phyloP scores from a whole-genome alignment of 64 coral and sea anemone species.

The Catalaphyllia jardinei region DNA sequence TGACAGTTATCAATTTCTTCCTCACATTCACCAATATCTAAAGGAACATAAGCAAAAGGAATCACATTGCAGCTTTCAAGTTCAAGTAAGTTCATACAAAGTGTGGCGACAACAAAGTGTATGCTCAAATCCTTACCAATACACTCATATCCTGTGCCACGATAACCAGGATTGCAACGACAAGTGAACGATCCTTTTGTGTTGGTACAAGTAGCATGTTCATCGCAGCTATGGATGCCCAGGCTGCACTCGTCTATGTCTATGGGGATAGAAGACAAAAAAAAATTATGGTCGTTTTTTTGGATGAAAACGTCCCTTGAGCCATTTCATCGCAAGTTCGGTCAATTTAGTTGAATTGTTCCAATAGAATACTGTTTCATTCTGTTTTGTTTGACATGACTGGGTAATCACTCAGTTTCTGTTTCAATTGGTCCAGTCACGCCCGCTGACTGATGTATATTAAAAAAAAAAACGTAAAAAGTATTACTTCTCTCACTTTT shows the following conservation, averaged over 20 bases:
- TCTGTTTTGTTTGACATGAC: too few relatives aligned
- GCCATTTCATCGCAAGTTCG: not conserved
- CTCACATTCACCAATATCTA: constrained; percentile 44
- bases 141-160: constrained; percentile 56
- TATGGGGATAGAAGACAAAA: not conserved
- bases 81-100: not conserved
- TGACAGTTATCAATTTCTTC: constrained; percentile 30
- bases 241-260: constrained; percentile 64
- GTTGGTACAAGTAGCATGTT: constrained; percentile 51
- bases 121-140: constrained; percentile 21
- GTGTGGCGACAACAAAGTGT: not conserved
- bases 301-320: not conserved
- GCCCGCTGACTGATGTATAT: too few relatives aligned
- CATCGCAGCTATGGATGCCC: constrained; percentile 25
- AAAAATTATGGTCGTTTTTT: not conserved
- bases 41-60: not conserved
- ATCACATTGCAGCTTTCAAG: not conserved
- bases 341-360: too few relatives aligned
- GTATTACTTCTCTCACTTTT: too few relatives aligned
- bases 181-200: constrained; percentile 67
- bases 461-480: too few relatives aligned
- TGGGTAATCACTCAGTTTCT: too few relatives aligned
- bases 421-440: too few relatives aligned
- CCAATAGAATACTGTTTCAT: too few relatives aligned
- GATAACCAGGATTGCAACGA: constrained; percentile 51